phyloP scores from a whole-genome alignment of 1,140 invertebrate species.

The Drosophila pruinosa region DNA sequence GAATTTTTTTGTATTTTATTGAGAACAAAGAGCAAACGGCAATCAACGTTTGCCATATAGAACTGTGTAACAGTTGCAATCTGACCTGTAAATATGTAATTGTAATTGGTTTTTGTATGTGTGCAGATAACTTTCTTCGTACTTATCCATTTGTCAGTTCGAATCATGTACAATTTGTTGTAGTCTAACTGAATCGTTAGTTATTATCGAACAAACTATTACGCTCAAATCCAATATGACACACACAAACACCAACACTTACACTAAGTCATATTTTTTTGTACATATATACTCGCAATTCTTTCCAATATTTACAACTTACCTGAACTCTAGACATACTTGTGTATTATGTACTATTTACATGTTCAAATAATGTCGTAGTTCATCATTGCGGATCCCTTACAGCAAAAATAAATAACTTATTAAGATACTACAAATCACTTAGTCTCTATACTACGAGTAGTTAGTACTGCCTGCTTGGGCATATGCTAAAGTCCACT shows the following conservation, averaged over 20 bases:
- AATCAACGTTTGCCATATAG: slow-evolving; percentile 7
- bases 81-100: slow-evolving; percentile 54
- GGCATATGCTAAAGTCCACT: slow-evolving; percentile 2
- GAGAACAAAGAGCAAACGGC: background rate
- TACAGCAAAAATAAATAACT: slow-evolving; percentile 21
- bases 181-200: slow-evolving; percentile 40
- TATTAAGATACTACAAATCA: slow-evolving; percentile 20
- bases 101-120: slow-evolving; percentile 52
- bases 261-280: no score
- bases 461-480: slow-evolving; percentile 12
- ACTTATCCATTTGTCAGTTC: slow-evolving; percentile 33
- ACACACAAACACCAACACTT: slow-evolving; percentile 4
- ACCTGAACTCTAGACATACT: slow-evolving; percentile 35
- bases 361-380: slow-evolving; percentile 11
- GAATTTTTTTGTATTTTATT: slow-evolving; percentile 50
- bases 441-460: slow-evolving; percentile 33
- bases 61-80: slow-evolving; percentile 44
- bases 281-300: slow-evolving; percentile 20
- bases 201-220: slow-evolving; percentile 30
- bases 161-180: slow-evolving; percentile 43
- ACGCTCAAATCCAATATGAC: slow-evolving; percentile 21
- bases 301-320: slow-evolving; percentile 2
- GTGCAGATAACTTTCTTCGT: slow-evolving; percentile 37
- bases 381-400: slow-evolving; percentile 12
- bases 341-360: slow-evolving; percentile 8